Percentiles rank a stretch among this genome's conserved stretches.
These are phyloP conservation scores for Pseudobourletiella spinata DNA, from an alignment of 1,140 invertebrate genomes.

Conservation along the genomic window DNA sequence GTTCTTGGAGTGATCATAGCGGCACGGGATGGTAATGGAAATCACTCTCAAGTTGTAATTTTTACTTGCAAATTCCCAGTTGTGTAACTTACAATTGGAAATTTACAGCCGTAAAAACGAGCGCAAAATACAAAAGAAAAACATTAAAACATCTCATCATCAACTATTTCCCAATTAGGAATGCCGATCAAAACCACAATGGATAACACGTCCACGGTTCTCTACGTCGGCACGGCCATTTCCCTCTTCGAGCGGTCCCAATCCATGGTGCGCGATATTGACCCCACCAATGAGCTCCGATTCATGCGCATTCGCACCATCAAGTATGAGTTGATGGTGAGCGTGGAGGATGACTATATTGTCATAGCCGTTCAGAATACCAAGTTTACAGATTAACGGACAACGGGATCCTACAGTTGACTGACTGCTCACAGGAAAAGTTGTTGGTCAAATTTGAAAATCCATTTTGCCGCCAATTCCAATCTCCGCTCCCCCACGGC, in stretches of 20 bases:
- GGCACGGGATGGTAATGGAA: conserved; percentile 90
- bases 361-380: conserved; percentile 8
- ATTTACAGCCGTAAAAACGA: no score
- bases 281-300: conserved; percentile 91
- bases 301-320: conserved; percentile 90
- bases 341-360: conserved; percentile 3
- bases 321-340: conserved; percentile 93
- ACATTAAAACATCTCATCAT: background rate
- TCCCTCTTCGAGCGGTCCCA: conserved; percentile 50
- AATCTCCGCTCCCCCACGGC: background rate
- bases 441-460: background rate
- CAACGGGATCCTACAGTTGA: no score
- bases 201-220: conserved; percentile 90
- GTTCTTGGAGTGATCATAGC: conserved; percentile 93
- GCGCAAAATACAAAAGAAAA: no score
- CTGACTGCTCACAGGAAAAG: background rate
- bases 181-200: conserved; percentile 90
- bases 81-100: no score
- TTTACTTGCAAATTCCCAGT: no score
- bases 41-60: no score
- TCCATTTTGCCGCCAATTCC: background rate
- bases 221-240: conserved; percentile 86
- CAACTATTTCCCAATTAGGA: no score
- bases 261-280: conserved; percentile 76
- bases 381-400: background rate